These are phyloP conservation scores for Oncorhynchus kisutch DNA, from an alignment of 2,113 vertebrate genomes.

Conservation along the genomic window DNA sequence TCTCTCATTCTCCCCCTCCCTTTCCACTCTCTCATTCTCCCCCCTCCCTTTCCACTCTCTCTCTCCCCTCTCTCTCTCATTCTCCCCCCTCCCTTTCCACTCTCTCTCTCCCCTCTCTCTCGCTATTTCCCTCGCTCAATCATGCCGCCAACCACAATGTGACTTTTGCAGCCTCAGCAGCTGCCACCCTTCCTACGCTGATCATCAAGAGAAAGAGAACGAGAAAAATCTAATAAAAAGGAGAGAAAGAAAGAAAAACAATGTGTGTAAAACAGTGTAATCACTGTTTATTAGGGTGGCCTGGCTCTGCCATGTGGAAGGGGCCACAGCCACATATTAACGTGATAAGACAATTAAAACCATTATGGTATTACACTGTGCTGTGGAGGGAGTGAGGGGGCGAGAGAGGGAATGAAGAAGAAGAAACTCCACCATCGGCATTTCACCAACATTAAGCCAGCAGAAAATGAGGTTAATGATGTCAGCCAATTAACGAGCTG, in stretches of 20 bases:
- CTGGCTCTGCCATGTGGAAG: conserved; percentile 56
- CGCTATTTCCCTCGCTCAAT: too few species aligned
- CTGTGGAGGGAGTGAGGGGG: not conserved
- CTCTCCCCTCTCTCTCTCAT: not conserved
- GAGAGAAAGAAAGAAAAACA: not conserved
- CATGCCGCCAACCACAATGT: not conserved
- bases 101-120: not conserved
- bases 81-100: too few species aligned
- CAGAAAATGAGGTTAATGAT: conserved; percentile 65
- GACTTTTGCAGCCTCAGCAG: not conserved
- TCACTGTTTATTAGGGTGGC: conserved; percentile 65
- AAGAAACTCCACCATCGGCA: conserved; percentile 37
- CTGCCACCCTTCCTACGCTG: not conserved
- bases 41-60: too few species aligned
- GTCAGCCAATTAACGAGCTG: conserved; percentile 50
- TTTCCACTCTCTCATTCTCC: too few species aligned
- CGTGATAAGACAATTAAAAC: conserved; percentile 67
- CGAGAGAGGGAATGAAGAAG: not conserved
- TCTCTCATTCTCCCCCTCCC: too few species aligned
- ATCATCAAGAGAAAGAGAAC: not conserved
- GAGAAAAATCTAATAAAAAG: not conserved
- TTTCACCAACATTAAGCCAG: conserved; percentile 57
- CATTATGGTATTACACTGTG: conserved; percentile 58
- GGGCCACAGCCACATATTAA: conserved; percentile 58
- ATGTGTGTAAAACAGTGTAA: conserved; percentile 28